Percentiles rank a stretch among this genome's conserved stretches.
Conservation (phyloP, 2,113 vertebrate species). For the Cyphomyrus plagiostoma region DNA sequence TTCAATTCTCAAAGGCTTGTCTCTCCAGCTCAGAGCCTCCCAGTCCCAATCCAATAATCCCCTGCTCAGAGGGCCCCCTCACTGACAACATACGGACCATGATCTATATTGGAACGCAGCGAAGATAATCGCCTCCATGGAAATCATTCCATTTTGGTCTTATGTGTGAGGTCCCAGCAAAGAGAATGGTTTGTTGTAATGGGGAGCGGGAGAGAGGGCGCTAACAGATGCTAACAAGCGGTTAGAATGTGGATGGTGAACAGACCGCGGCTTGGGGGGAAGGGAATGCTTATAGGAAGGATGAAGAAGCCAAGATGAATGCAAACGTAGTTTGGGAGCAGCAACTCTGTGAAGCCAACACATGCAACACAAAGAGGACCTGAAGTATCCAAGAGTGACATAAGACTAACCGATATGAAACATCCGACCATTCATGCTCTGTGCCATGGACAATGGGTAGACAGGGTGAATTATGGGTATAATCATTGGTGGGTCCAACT, state of each 20-base stretch:
- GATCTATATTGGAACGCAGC: constrained; percentile 35
- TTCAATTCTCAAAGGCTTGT: constrained; percentile 31
- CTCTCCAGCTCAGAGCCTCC: constrained; percentile 27
- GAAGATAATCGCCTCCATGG: constrained; percentile 34
- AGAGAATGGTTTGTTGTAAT: constrained; percentile 21
- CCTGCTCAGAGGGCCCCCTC: constrained; percentile 11
- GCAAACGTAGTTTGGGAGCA: not conserved
- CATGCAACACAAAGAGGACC: not conserved
- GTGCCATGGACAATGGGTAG: not conserved
- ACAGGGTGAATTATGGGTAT: not conserved
- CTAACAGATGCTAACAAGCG: constrained; percentile 30
- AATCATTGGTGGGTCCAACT: constrained; percentile 9
- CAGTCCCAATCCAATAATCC: constrained; percentile 29
- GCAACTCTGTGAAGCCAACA: not conserved
- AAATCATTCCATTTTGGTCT: not conserved
- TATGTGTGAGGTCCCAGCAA: constrained; percentile 22
- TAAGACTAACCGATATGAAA: not conserved
- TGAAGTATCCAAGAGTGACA: not conserved
- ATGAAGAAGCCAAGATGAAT: not conserved
- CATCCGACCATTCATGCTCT: not conserved
- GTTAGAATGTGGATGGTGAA: constrained; percentile 34
- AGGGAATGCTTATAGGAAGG: not conserved
- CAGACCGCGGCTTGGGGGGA: constrained; percentile 18
- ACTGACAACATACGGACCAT: constrained; percentile 24
- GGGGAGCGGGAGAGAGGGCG: constrained; percentile 4